Base-by-base conservation (phyloP, 2,888 invertebrate genomes). In the Nomada fabriciana region DNA sequence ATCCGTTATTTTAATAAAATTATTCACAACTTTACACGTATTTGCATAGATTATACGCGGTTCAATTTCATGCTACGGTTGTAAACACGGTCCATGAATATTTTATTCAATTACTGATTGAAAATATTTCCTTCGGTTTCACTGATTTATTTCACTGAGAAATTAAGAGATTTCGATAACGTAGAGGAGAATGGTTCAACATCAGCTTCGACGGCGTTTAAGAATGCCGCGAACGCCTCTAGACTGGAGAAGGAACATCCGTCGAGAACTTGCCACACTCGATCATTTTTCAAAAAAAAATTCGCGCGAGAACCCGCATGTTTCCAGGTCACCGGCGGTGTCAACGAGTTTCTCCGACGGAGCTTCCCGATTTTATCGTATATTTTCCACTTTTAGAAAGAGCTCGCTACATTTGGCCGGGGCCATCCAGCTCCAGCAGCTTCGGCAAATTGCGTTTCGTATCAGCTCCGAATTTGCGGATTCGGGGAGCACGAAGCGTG, bases 391-490 rank as follows among this genome's bases (percentile, higher is more conserved):
- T 73, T 65, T 72, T 60, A 57, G 72, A 69, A 70, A 57, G 72
- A 80, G 80, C 18, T 57, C 55, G 23, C 42, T 20, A 55, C 53
- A 20, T 11, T 36, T 5, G 11, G 2, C 42, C 15, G 20, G 36
- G 43, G 76, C 55, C 67, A 83, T 76, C 82, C 64, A 72, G 83
- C 76, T 84, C 80, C 73, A 76, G 80, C 55, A 63, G 61, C 76
- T 23, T 29, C 57, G 70, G 83, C 68, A 84, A 84, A 84, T 84
- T 83, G 83, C 83, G 76, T 84, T 83, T 71, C 72, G 83, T 70
- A 80, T 80, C 80, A 83, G 76, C 69, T 70, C 65, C 52, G 83
- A 84, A 80, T 84, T 76, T 5, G 79, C 79, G 79, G 83, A 83
- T 83, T 80, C 76, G 73, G 73, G 61, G 52, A 72, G 72, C 59